phyloP scores from a whole-genome alignment of 2,797 vertebrate species.

The Premnoplex brunnescens region DNA sequence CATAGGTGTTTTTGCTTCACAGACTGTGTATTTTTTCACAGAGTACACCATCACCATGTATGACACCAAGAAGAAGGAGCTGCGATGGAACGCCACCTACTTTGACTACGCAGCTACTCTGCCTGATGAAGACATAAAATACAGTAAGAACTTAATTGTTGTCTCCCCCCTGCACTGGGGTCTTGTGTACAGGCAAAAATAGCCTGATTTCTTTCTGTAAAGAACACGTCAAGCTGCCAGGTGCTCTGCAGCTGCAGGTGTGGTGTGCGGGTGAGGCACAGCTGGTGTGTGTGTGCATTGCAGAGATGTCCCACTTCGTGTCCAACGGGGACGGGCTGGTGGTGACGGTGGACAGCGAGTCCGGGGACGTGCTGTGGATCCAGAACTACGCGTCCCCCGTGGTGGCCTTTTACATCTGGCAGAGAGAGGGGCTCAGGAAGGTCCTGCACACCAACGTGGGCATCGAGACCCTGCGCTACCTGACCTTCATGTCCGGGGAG shows the following conservation, averaged over 20 bases:
- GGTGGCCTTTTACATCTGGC: conserved; percentile 98
- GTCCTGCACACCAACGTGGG: conserved; percentile 93
- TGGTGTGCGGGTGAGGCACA: background rate
- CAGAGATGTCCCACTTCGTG: conserved; percentile 96
- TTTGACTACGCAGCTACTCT: conserved; percentile 94
- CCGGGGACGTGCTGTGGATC: conserved; percentile 92
- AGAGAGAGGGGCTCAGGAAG: conserved; percentile 91
- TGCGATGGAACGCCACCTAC: conserved; percentile 98
- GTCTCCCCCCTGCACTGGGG: background rate
- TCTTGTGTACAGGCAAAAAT: background rate
- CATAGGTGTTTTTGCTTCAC: conserved; percentile 48
- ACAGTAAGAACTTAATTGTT: conserved; percentile 83
- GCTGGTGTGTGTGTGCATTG: background rate
- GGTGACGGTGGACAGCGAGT: conserved; percentile 97
- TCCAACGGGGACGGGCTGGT: conserved; percentile 96
- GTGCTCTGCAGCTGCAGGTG: background rate
- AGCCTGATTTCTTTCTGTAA: background rate
- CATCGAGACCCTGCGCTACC: conserved; percentile 93
- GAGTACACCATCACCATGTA: conserved; percentile 99
- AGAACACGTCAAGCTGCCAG: background rate
- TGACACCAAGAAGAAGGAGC: conserved; percentile 94
- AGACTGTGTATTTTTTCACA: conserved; percentile 70
- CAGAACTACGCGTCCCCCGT: conserved; percentile 97
- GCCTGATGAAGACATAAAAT: conserved; percentile 90
- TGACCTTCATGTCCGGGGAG: conserved; percentile 97